Base-by-base conservation (phyloP, 64 coral and sea anemone genomes). In the Anthopleura sola region DNA sequence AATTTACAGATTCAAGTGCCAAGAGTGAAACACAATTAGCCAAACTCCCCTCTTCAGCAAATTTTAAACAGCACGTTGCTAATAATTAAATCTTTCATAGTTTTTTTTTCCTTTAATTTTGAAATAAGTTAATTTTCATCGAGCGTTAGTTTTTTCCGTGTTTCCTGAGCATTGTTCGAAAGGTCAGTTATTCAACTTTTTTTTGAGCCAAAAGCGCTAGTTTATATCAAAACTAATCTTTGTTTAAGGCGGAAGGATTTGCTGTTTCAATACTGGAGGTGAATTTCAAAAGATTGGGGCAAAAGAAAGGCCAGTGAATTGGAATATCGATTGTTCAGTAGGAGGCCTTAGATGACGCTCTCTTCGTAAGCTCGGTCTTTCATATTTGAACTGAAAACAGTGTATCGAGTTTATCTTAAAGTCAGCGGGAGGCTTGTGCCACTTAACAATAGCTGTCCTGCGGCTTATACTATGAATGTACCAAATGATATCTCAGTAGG, bases 51-150 rank as follows among this genome's bases (percentile, higher is more conserved):
- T 71, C 66, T 71, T 71, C 66, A 71, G 37, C 76, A 79, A 79
- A 44, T 38, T 79, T 5, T 79, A 79, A 48, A 79, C 76, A 44
- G 76, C 76, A 79, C 44, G 76, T 24, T 44, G 76, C 37, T 38
- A 79, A 79, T 79, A 48, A 79, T 79, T 48, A 46, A 79, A 79
- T 44, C 76, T 79, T 44, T 48, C 76, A 44, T 79, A 38, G 76
- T 37, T 17, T 48, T 79, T 44, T 38, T 79, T 79, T 44, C n/a
- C n/a, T n/a, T n/a, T 48, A 79, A 79, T 90, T 78, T 84, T 54
- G 62, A 90, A 90, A 90, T 53, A 55, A 90, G 88, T 90, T 90
- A 78, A 90, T 90, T 90, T 90, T 48, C 66, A 71, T 71, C 37
- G 13, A 18, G 37, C 37, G 76, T 44, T 38, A 44, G 76, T 79